Evolutionary conservation across 2,113 vertebrate genomes (phyloP), one percentile per base, ranked within the genome.

Genomic region (Rhinogobius similis): DNA sequence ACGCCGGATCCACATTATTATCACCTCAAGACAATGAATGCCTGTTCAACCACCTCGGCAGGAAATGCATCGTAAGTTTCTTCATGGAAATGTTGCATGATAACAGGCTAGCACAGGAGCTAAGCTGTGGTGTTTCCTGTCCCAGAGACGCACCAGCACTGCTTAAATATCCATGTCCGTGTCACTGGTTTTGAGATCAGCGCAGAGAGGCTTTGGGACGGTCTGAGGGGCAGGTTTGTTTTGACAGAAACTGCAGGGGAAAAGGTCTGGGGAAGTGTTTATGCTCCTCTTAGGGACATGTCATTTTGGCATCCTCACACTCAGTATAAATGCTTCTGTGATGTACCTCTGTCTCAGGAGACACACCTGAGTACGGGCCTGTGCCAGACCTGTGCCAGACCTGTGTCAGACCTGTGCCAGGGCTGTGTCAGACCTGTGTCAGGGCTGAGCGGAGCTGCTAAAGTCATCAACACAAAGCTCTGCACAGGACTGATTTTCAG

Each of bases 61-160:
- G 92, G 84, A 98, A 98, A 94, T 98, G 96, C 89, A 93, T 94
- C 88, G 97, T 98, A 93, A 97, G 97, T 96, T 85, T 50, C 46
- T 65, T 61, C 38, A 52, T 71, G 39, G 62, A 74, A 79, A 71
- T 81, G 32, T 76, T 79, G 21, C 61, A 18, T 44, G 67, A 65
- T 77, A 65, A 75, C 66, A 16, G 50, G 72, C 76, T 75, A 74
- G 74, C 38, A 20, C 48, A 64, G 16, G 62, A 53, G 84, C 82
- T 86, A 86, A 77, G 86, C 84, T 84, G 78, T 24, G 10, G 52
- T 53, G 52, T 24, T 55, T 78, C 68, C 41, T 68, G 75, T 71
- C 78, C 56, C n/a, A 24, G 23, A 46, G 53, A 32, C 23, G 26
- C 21, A 13, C 70, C 48, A 44, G 64, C 72, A 8, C 59, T 65